Percentiles rank a stretch among this genome's conserved stretches.
Conservation (phyloP, 1,140 invertebrate genomes). For the Arctopsyche grandis region DNA sequence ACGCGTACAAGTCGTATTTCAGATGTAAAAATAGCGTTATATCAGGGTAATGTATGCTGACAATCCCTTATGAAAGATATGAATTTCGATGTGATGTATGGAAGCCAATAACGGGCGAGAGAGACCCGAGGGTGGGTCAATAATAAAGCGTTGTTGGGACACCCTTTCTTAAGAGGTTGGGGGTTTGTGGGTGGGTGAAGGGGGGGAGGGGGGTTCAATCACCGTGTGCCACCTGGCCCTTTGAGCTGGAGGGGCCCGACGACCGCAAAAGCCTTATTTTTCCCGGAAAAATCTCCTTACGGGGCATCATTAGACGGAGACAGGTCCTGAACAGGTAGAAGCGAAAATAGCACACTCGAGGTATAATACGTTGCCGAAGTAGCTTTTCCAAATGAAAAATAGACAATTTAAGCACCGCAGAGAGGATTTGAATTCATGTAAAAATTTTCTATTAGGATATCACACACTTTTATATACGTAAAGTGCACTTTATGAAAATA, state of each 20-base stretch:
- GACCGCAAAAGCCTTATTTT: neutral
- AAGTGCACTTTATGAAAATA: too few relatives aligned
- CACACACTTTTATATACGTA: too few relatives aligned
- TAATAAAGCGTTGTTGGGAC: conserved; percentile 1
- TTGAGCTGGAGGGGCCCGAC: neutral
- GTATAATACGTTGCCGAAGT: neutral
- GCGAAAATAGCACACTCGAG: neutral
- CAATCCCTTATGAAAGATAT: conserved; percentile 28
- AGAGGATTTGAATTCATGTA: too few relatives aligned
- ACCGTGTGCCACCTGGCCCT: conserved; percentile 7
- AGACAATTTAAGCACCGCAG: neutral
- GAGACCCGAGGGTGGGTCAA: conserved; percentile 13
- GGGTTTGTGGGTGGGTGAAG: neutral
- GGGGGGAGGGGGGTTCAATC: neutral
- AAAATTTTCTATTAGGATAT: too few relatives aligned
- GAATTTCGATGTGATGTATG: conserved; percentile 37
- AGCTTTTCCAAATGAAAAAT: conserved; percentile 12
- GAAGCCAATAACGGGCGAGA: conserved; percentile 7
- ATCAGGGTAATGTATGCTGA: conserved; percentile 25
- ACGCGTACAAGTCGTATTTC: neutral
- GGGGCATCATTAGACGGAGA: neutral
- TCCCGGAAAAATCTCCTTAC: conserved; percentile 13
- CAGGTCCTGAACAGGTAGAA: neutral
- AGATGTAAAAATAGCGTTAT: conserved; percentile 24
- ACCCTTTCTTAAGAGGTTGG: neutral